Conservation (phyloP, 2,113 vertebrate species). For the Tretioscincus oriximinensis region DNA sequence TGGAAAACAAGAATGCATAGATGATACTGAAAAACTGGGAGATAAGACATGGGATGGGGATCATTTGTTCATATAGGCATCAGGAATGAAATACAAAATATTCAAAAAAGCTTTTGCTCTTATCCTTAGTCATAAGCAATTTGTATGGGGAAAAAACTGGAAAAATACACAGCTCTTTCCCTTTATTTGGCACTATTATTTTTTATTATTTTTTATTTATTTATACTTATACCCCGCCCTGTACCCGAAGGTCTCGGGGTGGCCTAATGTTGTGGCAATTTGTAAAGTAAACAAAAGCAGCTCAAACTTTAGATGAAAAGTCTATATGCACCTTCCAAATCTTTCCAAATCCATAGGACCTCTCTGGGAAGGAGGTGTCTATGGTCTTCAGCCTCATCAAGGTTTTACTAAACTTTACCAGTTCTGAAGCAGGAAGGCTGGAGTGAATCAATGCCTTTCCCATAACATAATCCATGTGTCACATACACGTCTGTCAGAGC, state of each 20-base stretch:
- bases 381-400: background rate
- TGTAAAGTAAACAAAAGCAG: background rate
- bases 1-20: too few species aligned
- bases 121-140: background rate
- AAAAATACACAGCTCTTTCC: background rate
- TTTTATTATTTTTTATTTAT: too few species aligned
- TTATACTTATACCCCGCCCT: too few species aligned
- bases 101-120: too few species aligned
- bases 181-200: background rate
- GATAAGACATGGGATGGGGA: too few species aligned
- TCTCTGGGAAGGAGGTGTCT: background rate
- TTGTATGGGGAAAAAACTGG: background rate
- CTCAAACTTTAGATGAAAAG: background rate
- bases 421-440: constrained; percentile 1
- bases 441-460: constrained; percentile 24
- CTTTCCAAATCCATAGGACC: background rate
- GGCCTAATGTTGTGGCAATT: too few species aligned
- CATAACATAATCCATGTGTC: constrained; percentile 34
- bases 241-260: too few species aligned
- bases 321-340: background rate
- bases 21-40: too few species aligned
- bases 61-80: too few species aligned
- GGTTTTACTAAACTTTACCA: background rate
- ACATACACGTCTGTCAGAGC: background rate
- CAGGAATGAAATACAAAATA: too few species aligned